Conservation (phyloP, 2,113 vertebrate genomes). For the Brachypteracias leptosomus region DNA sequence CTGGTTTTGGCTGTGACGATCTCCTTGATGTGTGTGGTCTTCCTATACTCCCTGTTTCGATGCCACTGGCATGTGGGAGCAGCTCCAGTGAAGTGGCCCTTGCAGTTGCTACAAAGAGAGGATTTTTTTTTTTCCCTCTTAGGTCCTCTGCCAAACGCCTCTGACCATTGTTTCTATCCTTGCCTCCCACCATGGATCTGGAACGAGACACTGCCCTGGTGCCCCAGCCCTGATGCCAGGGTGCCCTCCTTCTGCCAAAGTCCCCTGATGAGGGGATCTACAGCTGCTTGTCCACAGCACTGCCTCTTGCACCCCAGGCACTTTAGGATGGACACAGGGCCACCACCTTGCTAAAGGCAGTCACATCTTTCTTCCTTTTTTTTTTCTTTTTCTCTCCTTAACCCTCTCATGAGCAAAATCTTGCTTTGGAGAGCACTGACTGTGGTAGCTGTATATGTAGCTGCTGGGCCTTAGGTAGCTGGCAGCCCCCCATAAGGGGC, state of each 20-base stretch:
- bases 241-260: neutral
- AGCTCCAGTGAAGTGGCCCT: slow-evolving; percentile 13
- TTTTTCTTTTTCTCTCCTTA: neutral
- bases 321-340: neutral
- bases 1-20: neutral
- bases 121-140: neutral
- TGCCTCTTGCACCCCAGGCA: neutral
- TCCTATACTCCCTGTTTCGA: neutral
- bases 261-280: accelerated
- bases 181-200: neutral
- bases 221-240: neutral
- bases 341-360: neutral
- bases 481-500: neutral
- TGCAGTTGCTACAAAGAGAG: slow-evolving; percentile 4
- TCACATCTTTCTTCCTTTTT: neutral
- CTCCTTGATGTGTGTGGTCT: slow-evolving; percentile 59
- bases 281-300: neutral
- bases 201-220: neutral
- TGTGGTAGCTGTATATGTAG: neutral
- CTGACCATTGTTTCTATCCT: slow-evolving; percentile 51
- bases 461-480: neutral
- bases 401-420: neutral
- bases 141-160: slow-evolving; percentile 32
- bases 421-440: neutral
- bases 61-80: neutral